Evolutionary conservation across 2,888 invertebrate species (phyloP), one percentile per base, ranked within the genome.

Genomic region (Drosophila mimetica): DNA sequence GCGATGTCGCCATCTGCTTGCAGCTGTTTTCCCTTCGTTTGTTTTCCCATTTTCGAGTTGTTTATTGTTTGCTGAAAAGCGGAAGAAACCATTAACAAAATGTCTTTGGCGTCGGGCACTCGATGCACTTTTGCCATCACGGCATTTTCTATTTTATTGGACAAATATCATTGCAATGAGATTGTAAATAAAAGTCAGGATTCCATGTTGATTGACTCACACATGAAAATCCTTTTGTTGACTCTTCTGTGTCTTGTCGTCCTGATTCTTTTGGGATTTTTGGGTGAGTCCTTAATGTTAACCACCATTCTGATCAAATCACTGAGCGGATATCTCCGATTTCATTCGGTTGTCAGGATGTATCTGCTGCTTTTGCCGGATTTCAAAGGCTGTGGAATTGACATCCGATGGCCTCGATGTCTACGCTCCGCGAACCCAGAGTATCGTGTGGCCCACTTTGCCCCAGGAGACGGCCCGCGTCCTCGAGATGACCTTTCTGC

Each of bases 351-450:
- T n/a, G 7, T 7, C 16, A 86, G 80, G 84, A 6, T 81, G 70
- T 25, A 22, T 79, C 8, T 74, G 50, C 48, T 80, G 75, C 36
- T 66, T 60, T 39, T 65, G 54, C 16, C 50, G 77, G 39, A 41
- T 58, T 5, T 36, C 51, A 14, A 28, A 34, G 16, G 42, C 34
- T 14, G 48, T 36, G 28, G 9, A 57, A 8, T 48, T 37, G 1
- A 50, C 34, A 5, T 32, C 39, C n/a, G 60, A 64, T 4, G 65
- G 47, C 25, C 54, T 86, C 46, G 81, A 81, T 50, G 61, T 63
- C 8, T 81, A 81, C 52, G 80, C 86, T 53, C 80, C 80, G 28
- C 83, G 86, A 14, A 60, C 81, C 37, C 81, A 78, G 58, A 86
- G 81, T 51, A 81, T 81, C 64, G 78, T 84, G 37, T 86, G 86